Evolutionary conservation across 2,797 vertebrate genomes (phyloP), one percentile per base, ranked within the genome.

Genomic region (Microctenopoma lineatum): DNA sequence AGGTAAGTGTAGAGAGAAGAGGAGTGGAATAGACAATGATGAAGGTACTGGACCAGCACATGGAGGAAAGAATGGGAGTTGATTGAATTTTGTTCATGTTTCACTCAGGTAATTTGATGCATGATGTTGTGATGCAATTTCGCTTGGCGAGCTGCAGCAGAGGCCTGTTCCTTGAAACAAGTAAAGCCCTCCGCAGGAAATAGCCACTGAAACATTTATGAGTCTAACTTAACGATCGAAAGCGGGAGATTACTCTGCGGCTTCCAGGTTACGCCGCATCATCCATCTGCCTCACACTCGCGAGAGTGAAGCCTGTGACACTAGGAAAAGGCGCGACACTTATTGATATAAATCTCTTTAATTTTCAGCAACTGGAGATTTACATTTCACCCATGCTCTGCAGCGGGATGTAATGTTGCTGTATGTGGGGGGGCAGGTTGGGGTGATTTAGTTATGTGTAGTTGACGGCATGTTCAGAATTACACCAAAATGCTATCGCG

Each of bases 61-160:
- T 55, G 15, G 29, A 2, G 36, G 36, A 66, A 41, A 27, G 26
- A 60, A 42, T 13, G 7, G 26, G 21, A 42, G 60, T 44, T 56
- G 63, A 76, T 68, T 70, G 39, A 60, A 72, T 80, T 73, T 41
- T n/a, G 25, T 46, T 52, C 54, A 10, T 69, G 70, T 71, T 69
- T 75, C 67, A 13, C 57, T 16, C 3, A 48, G 55, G 58, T 81
- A 65, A 84, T 79, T 56, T 74, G 78, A 81, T 69, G 79, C 59
- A 62, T 53, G 60, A 63, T 77, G 69, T 60, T 75, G 59, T 56
- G 75, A 80, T 73, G 59, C 62, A 68, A 53, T 81, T 84, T 55
- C 11, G 16, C 66, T 11, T 3, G 3, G 55, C 46, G 10, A 59
- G 54, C 70, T 13, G 54, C 59, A 29, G 60, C 65, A 0, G n/a